Conservation (phyloP, 2,797 vertebrate species). For the Sitta carolinensis region DNA sequence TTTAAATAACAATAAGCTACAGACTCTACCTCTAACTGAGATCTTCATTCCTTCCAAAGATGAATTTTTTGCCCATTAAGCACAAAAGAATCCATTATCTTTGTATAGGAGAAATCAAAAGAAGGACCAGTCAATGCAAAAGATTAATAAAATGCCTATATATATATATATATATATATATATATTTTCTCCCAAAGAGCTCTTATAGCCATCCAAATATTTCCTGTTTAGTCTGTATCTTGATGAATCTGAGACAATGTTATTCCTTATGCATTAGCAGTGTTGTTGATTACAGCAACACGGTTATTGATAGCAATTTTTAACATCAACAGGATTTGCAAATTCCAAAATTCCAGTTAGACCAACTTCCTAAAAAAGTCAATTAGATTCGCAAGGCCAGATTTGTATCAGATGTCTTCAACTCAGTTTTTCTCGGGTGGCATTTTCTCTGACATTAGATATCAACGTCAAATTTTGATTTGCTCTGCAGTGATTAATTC, state of each 20-base stretch:
- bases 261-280: neutral
- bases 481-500: neutral
- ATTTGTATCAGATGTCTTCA: neutral
- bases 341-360: neutral
- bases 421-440: neutral
- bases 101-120: neutral
- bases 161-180: too few species aligned
- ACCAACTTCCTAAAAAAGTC: neutral
- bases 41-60: neutral
- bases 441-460: neutral
- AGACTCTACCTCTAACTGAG: neutral
- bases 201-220: slow-evolving; percentile 7
- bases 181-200: neutral
- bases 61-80: neutral
- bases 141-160: neutral
- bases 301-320: neutral
- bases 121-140: neutral
- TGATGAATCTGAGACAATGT: neutral
- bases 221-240: slow-evolving; percentile 39
- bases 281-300: slow-evolving; percentile 21
- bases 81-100: neutral
- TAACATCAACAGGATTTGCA: neutral
- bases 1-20: slow-evolving; percentile 25
- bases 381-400: neutral
- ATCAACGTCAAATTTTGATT: neutral